Percentiles rank a stretch among this genome's conserved stretches.
These are phyloP conservation scores for Sialia sialis DNA, from an alignment of 2,113 vertebrate species.

Conservation along the genomic window DNA sequence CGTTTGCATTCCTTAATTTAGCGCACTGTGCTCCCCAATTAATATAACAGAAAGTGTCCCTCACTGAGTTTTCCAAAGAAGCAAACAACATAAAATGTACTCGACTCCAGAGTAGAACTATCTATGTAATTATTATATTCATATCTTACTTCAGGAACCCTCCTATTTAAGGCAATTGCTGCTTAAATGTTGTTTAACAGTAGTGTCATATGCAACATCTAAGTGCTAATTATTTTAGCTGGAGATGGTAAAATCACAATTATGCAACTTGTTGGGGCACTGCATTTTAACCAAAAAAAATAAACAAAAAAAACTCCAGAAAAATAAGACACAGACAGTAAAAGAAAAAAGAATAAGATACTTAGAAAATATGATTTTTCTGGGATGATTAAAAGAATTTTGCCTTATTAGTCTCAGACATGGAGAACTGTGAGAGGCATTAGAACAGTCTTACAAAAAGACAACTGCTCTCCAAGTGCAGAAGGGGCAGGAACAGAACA, in stretches of 20 bases:
- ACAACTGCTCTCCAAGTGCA: neutral
- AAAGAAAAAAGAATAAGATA: neutral
- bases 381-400: neutral
- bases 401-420: neutral
- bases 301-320: neutral
- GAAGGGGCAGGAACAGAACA: neutral
- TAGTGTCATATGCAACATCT: neutral
- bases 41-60: neutral
- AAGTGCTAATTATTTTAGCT: neutral
- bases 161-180: neutral
- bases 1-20: neutral
- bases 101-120: neutral
- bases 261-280: neutral
- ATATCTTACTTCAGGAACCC: neutral
- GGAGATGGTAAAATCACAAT: neutral
- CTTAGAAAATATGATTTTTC: neutral
- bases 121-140: neutral
- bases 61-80: constrained; percentile 14
- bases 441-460: neutral
- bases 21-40: neutral
- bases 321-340: neutral
- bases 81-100: neutral
- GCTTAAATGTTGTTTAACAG: neutral
- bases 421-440: neutral
- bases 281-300: neutral